These are phyloP conservation scores for Zootoca vivipara DNA, from an alignment of 2,113 vertebrate species.

Conservation along the genomic window DNA sequence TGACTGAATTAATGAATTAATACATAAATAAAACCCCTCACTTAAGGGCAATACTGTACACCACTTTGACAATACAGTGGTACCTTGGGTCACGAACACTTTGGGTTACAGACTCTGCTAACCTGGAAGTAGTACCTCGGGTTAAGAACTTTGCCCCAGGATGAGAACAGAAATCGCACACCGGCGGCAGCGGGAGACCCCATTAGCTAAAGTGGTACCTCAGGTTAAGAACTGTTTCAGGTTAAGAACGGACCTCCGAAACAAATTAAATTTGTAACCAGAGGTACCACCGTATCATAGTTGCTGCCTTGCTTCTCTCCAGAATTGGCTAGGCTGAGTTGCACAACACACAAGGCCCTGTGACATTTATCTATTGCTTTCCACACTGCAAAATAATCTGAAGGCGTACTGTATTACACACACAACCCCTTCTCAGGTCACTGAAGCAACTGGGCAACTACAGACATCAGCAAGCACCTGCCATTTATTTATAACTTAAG, in stretches of 20 bases:
- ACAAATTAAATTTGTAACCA: too few relatives aligned
- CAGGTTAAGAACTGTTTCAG: too few relatives aligned
- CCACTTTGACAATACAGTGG: not conserved
- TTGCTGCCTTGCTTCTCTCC: not conserved
- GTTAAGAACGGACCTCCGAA: too few relatives aligned
- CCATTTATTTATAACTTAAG: slow-evolving; percentile 99
- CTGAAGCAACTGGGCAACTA: slow-evolving; percentile 84
- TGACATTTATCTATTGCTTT: not conserved
- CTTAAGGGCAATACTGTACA: not conserved
- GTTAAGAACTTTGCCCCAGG: too few relatives aligned
- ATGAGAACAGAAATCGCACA: too few relatives aligned
- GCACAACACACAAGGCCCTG: not conserved
- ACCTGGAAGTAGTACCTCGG: too few relatives aligned
- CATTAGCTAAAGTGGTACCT: too few relatives aligned
- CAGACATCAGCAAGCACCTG: slow-evolving; percentile 95
- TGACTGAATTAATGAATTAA: too few relatives aligned
- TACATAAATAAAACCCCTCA: not conserved
- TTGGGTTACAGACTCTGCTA: too few relatives aligned
- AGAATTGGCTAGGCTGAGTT: not conserved
- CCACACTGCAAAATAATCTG: slow-evolving; percentile 16
- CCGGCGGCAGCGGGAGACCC: too few relatives aligned
- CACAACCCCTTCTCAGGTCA: not conserved
- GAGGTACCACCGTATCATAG: too few relatives aligned
- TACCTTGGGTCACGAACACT: too few relatives aligned
- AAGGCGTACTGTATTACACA: not conserved